A percentile compares a stretch with the other conserved stretches of the same genome.
Conservation (phyloP, 2,888 invertebrate genomes). For the Morpho deidamia region DNA sequence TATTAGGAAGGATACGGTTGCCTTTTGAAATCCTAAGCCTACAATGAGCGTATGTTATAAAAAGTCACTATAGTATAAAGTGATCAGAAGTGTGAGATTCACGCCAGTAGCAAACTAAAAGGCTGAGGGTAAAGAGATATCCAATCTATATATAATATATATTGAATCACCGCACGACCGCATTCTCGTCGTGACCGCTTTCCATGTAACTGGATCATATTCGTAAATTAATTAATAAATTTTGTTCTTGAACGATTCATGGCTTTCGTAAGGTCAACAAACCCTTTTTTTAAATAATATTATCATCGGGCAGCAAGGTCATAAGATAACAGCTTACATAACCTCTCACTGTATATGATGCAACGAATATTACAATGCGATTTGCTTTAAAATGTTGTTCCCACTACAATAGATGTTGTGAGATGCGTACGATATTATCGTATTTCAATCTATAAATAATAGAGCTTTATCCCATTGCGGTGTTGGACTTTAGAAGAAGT, state of each 20-base stretch:
- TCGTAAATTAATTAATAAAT: background rate
- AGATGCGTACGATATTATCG: constrained; percentile 29
- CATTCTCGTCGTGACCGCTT: too few species aligned
- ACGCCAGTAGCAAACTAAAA: too few species aligned
- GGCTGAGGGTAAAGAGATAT: too few species aligned
- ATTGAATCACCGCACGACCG: too few species aligned
- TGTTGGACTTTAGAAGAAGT: too few species aligned
- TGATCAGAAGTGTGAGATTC: too few species aligned
- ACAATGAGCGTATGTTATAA: too few species aligned
- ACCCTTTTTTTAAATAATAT: constrained; percentile 15
- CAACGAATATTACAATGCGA: constrained; percentile 18
- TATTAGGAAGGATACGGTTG: too few species aligned
- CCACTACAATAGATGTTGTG: constrained; percentile 19
- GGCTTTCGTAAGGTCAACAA: constrained; percentile 18
- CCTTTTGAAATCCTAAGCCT: too few species aligned
- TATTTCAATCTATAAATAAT: constrained; percentile 38
- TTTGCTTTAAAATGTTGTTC: constrained; percentile 15
- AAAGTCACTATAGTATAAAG: too few species aligned
- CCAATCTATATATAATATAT: too few species aligned
- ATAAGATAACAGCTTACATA: constrained; percentile 22
- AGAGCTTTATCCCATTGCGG: constrained; percentile 2
- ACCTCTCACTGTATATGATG: constrained; percentile 19
- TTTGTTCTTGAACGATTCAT: background rate
- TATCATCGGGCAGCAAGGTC: constrained; percentile 21
- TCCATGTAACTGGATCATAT: background rate